Conservation (phyloP, 1,140 invertebrate genomes). For the Liolophura sinensis region DNA sequence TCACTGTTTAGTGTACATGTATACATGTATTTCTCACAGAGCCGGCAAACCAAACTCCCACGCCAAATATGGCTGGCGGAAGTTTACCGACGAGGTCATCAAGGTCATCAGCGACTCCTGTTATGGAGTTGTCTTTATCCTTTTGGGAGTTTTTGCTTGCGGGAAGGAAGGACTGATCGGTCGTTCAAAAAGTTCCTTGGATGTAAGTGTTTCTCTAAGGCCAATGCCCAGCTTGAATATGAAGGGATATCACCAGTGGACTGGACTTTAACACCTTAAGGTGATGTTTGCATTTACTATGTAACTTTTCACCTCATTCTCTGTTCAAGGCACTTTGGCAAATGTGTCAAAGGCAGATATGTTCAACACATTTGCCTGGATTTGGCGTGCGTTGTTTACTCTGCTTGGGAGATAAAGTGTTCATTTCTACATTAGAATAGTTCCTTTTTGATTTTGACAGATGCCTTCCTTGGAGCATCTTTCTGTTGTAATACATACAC, state of each 20-base stretch:
- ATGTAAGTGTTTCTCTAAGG: constrained; percentile 68
- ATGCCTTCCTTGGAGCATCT: too few species aligned
- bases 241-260: constrained; percentile 63
- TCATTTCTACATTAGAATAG: too few species aligned
- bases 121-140: constrained; percentile 67
- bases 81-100: constrained; percentile 68
- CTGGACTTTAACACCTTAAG: too few species aligned
- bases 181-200: constrained; percentile 67
- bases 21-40: constrained; percentile 30
- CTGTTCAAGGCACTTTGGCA: too few species aligned
- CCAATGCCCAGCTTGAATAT: constrained; percentile 63
- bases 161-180: constrained; percentile 68
- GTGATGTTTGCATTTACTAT: too few species aligned
- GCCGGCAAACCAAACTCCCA: constrained; percentile 68
- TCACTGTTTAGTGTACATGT: not conserved
- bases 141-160: constrained; percentile 72
- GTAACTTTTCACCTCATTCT: too few species aligned
- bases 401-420: too few species aligned
- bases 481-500: too few species aligned
- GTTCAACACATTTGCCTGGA: too few species aligned
- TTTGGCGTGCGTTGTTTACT: too few species aligned
- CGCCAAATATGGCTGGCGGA: constrained; percentile 67
- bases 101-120: constrained; percentile 48
- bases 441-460: too few species aligned
- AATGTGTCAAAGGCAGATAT: too few species aligned